phyloP scores from a whole-genome alignment of 1,140 invertebrate genomes.

The Brachionus calyciflorus region DNA sequence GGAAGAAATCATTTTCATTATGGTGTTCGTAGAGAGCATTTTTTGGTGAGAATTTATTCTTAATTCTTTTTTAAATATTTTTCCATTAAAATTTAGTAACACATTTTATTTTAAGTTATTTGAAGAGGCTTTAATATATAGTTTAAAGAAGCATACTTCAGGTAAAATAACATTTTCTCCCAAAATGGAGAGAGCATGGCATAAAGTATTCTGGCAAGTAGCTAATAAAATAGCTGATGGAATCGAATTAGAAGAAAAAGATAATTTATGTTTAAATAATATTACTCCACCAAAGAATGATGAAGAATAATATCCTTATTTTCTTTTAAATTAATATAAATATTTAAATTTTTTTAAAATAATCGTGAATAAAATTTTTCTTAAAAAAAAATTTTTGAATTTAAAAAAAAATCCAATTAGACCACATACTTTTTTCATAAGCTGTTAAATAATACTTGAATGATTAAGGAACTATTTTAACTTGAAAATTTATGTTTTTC shows the following conservation, averaged over 20 bases:
- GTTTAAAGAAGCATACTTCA: background rate
- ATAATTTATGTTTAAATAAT: conserved; percentile 1
- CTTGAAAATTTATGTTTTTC: no score
- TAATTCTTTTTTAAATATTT: background rate
- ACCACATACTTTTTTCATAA: no score
- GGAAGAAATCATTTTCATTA: conserved; percentile 45
- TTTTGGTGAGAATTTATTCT: background rate
- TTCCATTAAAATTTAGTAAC: background rate
- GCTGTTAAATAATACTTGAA: no score
- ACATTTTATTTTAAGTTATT: conserved; percentile 8
- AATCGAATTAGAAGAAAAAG: conserved; percentile 26
- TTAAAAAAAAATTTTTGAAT: no score
- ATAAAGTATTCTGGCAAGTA: conserved; percentile 27
- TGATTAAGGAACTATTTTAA: no score
- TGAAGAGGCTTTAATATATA: conserved; percentile 4
- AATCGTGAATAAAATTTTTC: no score
- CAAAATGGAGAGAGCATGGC: conserved; percentile 17
- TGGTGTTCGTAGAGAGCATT: conserved; percentile 24
- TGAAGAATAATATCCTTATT: background rate
- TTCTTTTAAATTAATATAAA: background rate
- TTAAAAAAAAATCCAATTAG: no score
- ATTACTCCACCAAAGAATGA: background rate
- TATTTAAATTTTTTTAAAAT: no score
- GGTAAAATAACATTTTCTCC: background rate
- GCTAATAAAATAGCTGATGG: conserved; percentile 17